Conservation (phyloP, 2,888 invertebrate species). For the Aspidiotus destructor region DNA sequence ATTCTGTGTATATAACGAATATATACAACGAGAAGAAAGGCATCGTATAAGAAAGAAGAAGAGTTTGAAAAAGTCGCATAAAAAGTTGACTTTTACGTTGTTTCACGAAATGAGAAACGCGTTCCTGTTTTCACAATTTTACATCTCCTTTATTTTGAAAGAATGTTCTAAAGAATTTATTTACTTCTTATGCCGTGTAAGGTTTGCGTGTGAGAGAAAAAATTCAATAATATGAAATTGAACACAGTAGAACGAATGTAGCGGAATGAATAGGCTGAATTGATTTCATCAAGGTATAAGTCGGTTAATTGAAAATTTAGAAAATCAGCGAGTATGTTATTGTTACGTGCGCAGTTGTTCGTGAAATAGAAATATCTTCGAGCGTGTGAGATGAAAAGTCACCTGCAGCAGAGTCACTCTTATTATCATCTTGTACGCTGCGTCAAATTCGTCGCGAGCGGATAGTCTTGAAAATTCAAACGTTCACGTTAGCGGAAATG, state of each 20-base stretch:
- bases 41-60: slow-evolving; percentile 11
- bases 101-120: slow-evolving; percentile 27
- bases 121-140: slow-evolving; percentile 4
- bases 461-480: too few relatives aligned
- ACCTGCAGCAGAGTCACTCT: too few relatives aligned
- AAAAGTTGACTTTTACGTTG: slow-evolving; percentile 20
- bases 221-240: not conserved
- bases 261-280: not conserved
- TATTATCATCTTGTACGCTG: too few relatives aligned
- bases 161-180: not conserved
- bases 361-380: too few relatives aligned
- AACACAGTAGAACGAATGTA: not conserved
- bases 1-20: not conserved
- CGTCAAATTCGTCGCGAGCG: too few relatives aligned
- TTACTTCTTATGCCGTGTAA: too few relatives aligned
- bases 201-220: not conserved
- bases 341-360: too few relatives aligned
- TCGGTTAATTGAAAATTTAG: not conserved
- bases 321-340: not conserved
- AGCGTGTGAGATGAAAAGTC: too few relatives aligned
- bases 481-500: too few relatives aligned
- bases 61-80: slow-evolving; percentile 23
- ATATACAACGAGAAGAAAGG: not conserved
- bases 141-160: not conserved
- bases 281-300: not conserved